phyloP scores from a whole-genome alignment of 2,888 invertebrate species.

The Epiblema foenella region DNA sequence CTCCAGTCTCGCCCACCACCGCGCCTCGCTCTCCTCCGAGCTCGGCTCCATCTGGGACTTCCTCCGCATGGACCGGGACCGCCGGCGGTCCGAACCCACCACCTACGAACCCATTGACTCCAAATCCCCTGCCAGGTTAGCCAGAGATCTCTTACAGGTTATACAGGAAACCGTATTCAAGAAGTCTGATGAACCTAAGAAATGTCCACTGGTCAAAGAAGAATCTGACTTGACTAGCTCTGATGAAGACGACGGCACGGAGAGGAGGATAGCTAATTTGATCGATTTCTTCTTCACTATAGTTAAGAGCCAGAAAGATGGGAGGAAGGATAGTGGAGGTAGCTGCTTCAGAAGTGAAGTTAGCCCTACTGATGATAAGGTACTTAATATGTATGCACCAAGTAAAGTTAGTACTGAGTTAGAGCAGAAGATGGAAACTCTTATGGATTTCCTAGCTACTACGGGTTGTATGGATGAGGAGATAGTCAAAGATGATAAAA shows the following conservation, averaged over 20 bases:
- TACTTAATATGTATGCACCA: conserved; percentile 57
- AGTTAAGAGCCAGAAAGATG: conserved; percentile 78
- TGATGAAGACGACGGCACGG: conserved; percentile 73
- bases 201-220: conserved; percentile 76
- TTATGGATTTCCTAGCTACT: conserved; percentile 78
- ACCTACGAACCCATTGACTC: conserved; percentile 69
- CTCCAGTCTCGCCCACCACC: conserved; percentile 73
- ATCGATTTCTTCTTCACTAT: conserved; percentile 82
- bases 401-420: conserved; percentile 72
- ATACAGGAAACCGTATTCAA: conserved; percentile 79
- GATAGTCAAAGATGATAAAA: conserved; percentile 69
- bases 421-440: conserved; percentile 80
- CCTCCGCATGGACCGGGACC: conserved; percentile 63
- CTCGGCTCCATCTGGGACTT: conserved; percentile 80
- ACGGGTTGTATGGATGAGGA: conserved; percentile 76
- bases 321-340: conserved; percentile 73
- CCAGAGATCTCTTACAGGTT: conserved; percentile 76
- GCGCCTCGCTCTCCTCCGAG: conserved; percentile 76
- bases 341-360: conserved; percentile 77
- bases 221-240: conserved; percentile 74
- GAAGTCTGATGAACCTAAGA: conserved; percentile 66
- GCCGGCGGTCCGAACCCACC: conserved; percentile 70
- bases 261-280: conserved; percentile 75
- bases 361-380: conserved; percentile 67
- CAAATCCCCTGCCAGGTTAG: conserved; percentile 71